Conservation (phyloP, 2,113 vertebrate genomes). For the Gymnogyps californianus region DNA sequence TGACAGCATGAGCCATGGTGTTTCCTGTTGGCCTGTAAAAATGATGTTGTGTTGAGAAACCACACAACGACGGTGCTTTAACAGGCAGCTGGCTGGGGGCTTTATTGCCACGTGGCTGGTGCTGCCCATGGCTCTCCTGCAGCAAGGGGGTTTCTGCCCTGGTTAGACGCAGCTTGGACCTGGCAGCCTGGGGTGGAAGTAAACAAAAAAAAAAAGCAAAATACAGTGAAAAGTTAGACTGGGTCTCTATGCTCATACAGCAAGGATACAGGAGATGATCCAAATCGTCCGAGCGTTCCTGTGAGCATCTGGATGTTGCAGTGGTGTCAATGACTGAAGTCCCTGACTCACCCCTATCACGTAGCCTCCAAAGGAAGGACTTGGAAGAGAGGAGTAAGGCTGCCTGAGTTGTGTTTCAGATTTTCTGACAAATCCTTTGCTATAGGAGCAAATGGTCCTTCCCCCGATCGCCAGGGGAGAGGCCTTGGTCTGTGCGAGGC, state of each 20-base stretch:
- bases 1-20: not conserved
- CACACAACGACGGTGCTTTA: not conserved
- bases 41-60: not conserved
- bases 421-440: not conserved
- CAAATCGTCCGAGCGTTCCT: not conserved
- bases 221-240: too few species aligned
- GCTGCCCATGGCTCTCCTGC: not conserved
- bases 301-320: rapidly evolving
- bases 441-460: rapidly evolving
- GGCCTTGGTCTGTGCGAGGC: not conserved
- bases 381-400: not conserved
- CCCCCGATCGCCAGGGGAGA: too few species aligned
- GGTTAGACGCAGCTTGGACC: not conserved
- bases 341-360: rapidly evolving
- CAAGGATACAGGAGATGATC: not conserved
- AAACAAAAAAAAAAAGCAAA: not conserved
- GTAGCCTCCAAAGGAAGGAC: not conserved
- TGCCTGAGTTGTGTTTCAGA: too few species aligned
- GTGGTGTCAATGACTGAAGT: rapidly evolving
- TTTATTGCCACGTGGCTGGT: not conserved
- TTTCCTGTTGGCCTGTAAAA: not conserved
- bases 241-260: not conserved
- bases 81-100: not conserved
- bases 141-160: not conserved
- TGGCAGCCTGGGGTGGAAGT: not conserved